phyloP scores from a whole-genome alignment of 2,797 vertebrate genomes.

The Malacoraja senta region DNA sequence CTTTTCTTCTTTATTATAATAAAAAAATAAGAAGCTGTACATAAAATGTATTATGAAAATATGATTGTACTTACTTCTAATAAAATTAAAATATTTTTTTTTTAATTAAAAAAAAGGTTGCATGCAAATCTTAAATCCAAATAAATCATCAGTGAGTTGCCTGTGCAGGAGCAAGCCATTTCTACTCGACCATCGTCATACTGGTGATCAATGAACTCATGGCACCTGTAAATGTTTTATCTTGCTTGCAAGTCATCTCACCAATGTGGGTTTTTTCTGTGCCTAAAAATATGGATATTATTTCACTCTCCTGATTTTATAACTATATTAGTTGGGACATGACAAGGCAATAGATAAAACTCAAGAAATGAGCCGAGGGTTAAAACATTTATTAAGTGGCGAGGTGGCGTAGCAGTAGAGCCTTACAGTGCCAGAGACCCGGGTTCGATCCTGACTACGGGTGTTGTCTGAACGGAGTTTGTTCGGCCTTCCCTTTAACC shows the following conservation, averaged over 20 bases:
- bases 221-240: background rate
- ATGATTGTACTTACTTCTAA: no score
- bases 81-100: no score
- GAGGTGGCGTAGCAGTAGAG: no score
- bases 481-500: no score
- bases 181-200: background rate
- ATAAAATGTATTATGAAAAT: no score
- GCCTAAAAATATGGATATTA: background rate
- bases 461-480: no score
- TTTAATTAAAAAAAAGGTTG: no score
- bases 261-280: background rate
- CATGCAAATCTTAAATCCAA: background rate
- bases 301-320: background rate
- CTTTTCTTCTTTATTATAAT: no score
- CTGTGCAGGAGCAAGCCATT: background rate
- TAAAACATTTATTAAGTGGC: background rate
- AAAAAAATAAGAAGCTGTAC: no score
- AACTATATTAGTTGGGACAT: background rate
- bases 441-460: no score
- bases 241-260: background rate
- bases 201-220: background rate
- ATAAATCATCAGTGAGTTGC: background rate
- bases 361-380: background rate
- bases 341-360: background rate
- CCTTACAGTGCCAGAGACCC: no score